Evolutionary conservation across 1,140 invertebrate genomes (phyloP), one percentile per base, ranked within the genome.

Genomic region (Streblospio benedicti): DNA sequence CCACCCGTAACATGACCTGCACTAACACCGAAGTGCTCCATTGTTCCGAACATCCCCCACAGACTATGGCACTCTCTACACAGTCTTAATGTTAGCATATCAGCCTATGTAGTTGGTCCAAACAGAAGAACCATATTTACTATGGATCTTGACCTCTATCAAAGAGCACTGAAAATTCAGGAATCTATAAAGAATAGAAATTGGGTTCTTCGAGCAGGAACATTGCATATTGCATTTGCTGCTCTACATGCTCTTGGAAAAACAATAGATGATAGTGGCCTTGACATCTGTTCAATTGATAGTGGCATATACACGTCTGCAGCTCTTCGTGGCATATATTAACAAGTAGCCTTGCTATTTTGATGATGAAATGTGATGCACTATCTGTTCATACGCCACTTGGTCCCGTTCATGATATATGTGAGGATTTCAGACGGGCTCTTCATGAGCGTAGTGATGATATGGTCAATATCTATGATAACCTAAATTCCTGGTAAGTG

Each of bases 271-370:
- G 50, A 31, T 20, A 30, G 50, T 52, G 50, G 30, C 25, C 2
- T 52, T 4, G 50, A 52, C 25, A 52, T 4, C 12, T 30, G 25
- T 52, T 18, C 23, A 5, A 31, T 31, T 52, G 49, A 51, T 27
- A 51, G 49, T 28, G 49, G 49, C 49, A 51, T 28, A 51, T 52
- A 52, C 50, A 52, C 50, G 12, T 31, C 50, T 14, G 30, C 23
- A 31, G 50, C 50, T 0, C 30, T 52, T 52, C 25, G 2, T 31
- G 25, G 50, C 27, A 52, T 52, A 0, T 52, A 52, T 31, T 9
- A 16, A 14, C n/a, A n/a, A n/a, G n/a, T n/a, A n/a, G n/a, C n/a
- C n/a, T n/a, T n/a, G n/a, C n/a, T n/a, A n/a, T n/a, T n/a, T n/a
- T n/a, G n/a, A n/a, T n/a, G n/a, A n/a, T n/a, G n/a, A n/a, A n/a